Evolutionary conservation across 2,888 invertebrate species (phyloP).

Genomic region (Chelonus formosanus): DNA sequence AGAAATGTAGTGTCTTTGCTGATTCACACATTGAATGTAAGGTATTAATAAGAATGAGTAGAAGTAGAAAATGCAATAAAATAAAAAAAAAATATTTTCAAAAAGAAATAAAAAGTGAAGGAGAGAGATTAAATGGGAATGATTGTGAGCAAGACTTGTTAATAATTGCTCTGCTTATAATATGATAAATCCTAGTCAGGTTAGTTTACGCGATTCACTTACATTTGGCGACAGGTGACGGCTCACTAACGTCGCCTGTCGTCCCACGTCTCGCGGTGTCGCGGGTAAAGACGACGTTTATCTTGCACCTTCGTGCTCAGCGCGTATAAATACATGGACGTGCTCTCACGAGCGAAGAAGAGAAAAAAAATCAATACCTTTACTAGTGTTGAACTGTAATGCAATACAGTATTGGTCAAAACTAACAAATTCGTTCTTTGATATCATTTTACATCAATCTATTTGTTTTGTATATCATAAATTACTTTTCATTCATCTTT

Average conservation of each 20-base stretch:
- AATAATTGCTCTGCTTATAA: not conserved
- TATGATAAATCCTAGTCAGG: conserved; percentile 20
- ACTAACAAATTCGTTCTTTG: no score
- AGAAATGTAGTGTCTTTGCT: not conserved
- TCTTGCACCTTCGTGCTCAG: conserved; percentile 23
- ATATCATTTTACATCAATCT: no score
- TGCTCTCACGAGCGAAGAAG: conserved; percentile 3
- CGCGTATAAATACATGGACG: conserved; percentile 27
- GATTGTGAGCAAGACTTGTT: no score
- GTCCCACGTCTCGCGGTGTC: conserved; percentile 14
- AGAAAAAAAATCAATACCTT: conserved; percentile 25
- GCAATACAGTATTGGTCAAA: no score
- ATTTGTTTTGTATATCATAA: no score
- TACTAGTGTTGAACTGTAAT: not conserved
- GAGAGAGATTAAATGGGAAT: no score
- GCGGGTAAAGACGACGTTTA: conserved; percentile 34
- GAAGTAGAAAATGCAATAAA: not conserved
- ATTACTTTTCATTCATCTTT: no score
- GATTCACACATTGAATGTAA: no score
- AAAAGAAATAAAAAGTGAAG: not conserved
- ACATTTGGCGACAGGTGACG: conserved; percentile 40
- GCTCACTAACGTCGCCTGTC: conserved; percentile 35
- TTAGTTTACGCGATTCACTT: conserved; percentile 39
- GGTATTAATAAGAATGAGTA: no score
- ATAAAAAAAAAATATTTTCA: no score